Percentiles rank a stretch among this genome's conserved stretches.
phyloP scores from a whole-genome alignment of 2,888 invertebrate species.

The Amaurobius ferox region DNA sequence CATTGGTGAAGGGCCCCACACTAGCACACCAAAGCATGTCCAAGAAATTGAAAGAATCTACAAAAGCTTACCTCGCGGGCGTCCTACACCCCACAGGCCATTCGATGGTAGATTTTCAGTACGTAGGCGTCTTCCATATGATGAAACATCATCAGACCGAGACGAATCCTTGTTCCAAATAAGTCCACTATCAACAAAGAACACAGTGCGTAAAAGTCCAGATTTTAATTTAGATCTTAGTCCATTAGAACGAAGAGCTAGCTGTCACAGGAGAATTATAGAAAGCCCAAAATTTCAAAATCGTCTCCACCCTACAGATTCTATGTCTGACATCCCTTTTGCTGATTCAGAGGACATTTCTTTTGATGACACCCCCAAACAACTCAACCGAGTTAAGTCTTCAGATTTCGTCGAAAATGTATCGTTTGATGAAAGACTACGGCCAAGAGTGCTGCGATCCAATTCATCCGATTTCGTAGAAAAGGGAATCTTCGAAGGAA shows the following conservation, averaged over 20 bases:
- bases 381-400: neutral
- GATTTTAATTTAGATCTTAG: neutral
- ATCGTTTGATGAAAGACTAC: conserved; percentile 51
- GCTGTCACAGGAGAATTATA: conserved; percentile 18
- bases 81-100: conserved; percentile 43
- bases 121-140: conserved; percentile 43
- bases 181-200: neutral
- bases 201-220: neutral
- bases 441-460: neutral
- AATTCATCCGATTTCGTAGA: neutral
- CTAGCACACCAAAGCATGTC: conserved; percentile 47
- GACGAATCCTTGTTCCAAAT: neutral
- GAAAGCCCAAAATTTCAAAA: conserved; percentile 29
- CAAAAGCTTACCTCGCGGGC: neutral
- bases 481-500: neutral
- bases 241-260: conserved; percentile 26
- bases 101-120: conserved; percentile 34
- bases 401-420: conserved; percentile 44
- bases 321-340: conserved; percentile 53
- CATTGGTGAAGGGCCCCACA: conserved; percentile 37
- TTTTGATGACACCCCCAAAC: conserved; percentile 36
- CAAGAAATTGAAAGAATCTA: neutral
- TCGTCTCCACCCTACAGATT: conserved; percentile 51
- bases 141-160: conserved; percentile 28
- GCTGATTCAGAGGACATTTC: conserved; percentile 51